A percentile compares a stretch with the other conserved stretches of the same genome.
Conservation (phyloP, 2,888 invertebrate genomes). For the Ischnura elegans region DNA sequence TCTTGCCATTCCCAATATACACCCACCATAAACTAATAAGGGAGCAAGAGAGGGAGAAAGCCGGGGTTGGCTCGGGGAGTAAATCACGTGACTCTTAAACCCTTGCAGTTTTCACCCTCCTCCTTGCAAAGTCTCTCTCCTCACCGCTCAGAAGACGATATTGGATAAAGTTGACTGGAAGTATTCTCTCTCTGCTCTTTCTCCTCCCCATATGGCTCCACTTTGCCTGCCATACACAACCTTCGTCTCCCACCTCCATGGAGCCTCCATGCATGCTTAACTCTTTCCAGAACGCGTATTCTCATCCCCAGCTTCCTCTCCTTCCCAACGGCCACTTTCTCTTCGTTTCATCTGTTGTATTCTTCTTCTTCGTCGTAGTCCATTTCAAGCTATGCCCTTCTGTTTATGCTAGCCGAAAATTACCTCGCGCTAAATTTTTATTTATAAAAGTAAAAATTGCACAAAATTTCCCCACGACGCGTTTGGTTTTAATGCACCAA, state of each 20-base stretch:
- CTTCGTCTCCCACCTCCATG: not conserved
- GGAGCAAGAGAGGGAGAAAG: not conserved
- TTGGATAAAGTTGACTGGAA: constrained; percentile 17
- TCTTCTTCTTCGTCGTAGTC: not conserved
- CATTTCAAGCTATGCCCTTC: too few relatives aligned
- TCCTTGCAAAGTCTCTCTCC: not conserved
- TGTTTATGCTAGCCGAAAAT: too few relatives aligned
- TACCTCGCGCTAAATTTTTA: too few relatives aligned
- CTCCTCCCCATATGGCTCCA: not conserved
- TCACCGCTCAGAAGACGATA: not conserved
- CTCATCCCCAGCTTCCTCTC: not conserved
- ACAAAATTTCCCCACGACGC: too few relatives aligned
- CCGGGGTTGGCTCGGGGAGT: not conserved
- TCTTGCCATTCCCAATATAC: constrained; percentile 25
- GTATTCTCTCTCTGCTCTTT: not conserved
- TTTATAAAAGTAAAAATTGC: too few relatives aligned
- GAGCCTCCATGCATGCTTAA: not conserved
- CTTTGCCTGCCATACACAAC: not conserved
- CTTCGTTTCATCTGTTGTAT: not conserved
- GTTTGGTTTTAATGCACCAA: too few relatives aligned
- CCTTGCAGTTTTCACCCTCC: not conserved
- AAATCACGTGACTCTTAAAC: constrained; percentile 17
- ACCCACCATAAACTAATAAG: constrained; percentile 22
- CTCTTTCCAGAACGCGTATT: not conserved
- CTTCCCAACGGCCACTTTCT: not conserved